These are phyloP conservation scores for Oligia latruncula DNA, from an alignment of 2,888 invertebrate species.

Conservation along the genomic window DNA sequence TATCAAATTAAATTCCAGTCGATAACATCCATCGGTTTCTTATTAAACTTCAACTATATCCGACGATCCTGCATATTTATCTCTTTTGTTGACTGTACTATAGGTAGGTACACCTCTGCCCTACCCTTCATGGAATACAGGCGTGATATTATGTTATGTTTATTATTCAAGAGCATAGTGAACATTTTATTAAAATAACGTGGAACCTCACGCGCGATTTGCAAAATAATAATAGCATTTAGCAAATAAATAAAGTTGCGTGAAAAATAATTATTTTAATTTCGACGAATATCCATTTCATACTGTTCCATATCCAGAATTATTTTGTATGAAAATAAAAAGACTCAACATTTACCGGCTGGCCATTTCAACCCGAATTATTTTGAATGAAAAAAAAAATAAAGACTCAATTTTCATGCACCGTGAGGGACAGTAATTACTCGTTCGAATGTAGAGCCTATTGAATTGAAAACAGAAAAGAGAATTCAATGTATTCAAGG, in stretches of 20 bases:
- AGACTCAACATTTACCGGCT: background rate
- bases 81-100: no score
- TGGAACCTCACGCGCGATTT: background rate
- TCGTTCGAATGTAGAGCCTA: constrained; percentile 15
- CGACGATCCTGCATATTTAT: no score
- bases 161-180: no score
- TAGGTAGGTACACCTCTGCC: no score
- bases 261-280: background rate
- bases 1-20: no score
- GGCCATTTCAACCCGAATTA: background rate
- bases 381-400: background rate
- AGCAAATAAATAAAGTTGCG: background rate
- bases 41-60: no score
- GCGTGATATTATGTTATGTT: no score
- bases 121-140: no score
- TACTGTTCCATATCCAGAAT: background rate
- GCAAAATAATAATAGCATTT: background rate
- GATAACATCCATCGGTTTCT: no score
- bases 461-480: constrained; percentile 22
- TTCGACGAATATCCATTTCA: background rate
- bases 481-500: background rate
- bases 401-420: constrained; percentile 29
- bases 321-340: background rate
- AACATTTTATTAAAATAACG: no score
- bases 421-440: constrained; percentile 11